phyloP scores from a whole-genome alignment of 1,140 invertebrate species.

The Sesamia nonagrioides region DNA sequence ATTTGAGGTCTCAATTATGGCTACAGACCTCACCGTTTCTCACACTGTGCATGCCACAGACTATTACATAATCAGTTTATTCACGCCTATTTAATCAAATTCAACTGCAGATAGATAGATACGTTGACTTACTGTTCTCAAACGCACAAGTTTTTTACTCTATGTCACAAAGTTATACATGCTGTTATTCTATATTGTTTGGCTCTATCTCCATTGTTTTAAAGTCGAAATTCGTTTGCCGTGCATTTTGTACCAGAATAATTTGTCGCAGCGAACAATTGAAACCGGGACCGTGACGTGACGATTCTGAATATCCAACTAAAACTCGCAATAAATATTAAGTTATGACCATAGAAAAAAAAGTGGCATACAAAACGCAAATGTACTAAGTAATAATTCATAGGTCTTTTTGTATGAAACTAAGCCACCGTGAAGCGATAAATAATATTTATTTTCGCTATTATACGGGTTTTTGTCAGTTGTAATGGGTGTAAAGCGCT shows the following conservation, averaged over 20 bases:
- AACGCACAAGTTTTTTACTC: constrained; percentile 8
- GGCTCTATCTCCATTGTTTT: constrained; percentile 10
- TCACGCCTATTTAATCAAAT: constrained; percentile 35
- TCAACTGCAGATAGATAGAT: background rate
- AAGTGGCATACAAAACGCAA: constrained; percentile 76
- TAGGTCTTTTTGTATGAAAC: constrained; percentile 84
- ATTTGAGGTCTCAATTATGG: constrained; percentile 37
- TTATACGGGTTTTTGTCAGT: constrained; percentile 86
- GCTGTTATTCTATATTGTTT: background rate
- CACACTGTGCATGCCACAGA: constrained; percentile 16
- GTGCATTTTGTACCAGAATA: constrained; percentile 26
- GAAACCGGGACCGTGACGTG: constrained; percentile 74
- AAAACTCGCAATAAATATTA: constrained; percentile 84
- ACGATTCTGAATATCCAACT: constrained; percentile 82
- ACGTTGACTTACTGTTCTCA: constrained; percentile 18
- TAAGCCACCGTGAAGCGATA: constrained; percentile 87
- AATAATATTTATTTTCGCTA: constrained; percentile 88
- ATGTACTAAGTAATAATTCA: constrained; percentile 85
- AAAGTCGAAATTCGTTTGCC: constrained; percentile 26
- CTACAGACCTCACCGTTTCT: constrained; percentile 9
- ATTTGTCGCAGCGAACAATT: constrained; percentile 59
- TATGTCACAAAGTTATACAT: background rate
- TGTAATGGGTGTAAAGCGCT: constrained; percentile 82
- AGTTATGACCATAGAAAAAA: constrained; percentile 85
- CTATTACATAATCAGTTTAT: constrained; percentile 15